These are phyloP conservation scores for Lemur catta DNA, from an alignment of 2,797 vertebrate genomes.

Conservation along the genomic window DNA sequence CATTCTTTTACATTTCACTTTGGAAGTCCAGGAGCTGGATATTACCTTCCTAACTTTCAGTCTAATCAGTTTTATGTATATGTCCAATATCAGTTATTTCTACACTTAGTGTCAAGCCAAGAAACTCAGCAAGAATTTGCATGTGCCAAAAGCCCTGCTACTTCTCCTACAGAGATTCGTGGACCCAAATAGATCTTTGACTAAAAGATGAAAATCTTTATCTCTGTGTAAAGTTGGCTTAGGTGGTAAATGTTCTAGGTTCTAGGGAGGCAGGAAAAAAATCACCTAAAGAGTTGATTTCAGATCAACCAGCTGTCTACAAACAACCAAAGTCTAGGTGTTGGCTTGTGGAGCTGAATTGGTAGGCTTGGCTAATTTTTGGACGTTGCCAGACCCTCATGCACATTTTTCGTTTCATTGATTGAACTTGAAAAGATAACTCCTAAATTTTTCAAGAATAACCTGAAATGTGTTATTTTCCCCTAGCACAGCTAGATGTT, in stretches of 20 bases:
- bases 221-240: not conserved
- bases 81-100: not conserved
- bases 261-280: not conserved
- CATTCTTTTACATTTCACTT: not conserved
- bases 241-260: not conserved
- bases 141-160: not conserved
- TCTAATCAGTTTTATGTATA: not conserved
- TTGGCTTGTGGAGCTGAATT: not conserved
- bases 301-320: not conserved
- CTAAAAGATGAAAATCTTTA: constrained; percentile 13
- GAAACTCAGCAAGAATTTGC: not conserved
- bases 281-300: not conserved
- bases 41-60: not conserved
- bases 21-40: not conserved
- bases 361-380: not conserved
- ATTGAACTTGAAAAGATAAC: not conserved
- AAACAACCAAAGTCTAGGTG: not conserved
- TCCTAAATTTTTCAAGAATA: constrained; percentile 8
- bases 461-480: not conserved
- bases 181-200: not conserved
- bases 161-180: not conserved
- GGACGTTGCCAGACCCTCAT: not conserved
- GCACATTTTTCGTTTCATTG: not conserved
- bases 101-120: not conserved
- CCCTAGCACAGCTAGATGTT: not conserved